Evolutionary conservation across 1,140 invertebrate species (phyloP).

Genomic region (Aphaenogaster ashmeadi): DNA sequence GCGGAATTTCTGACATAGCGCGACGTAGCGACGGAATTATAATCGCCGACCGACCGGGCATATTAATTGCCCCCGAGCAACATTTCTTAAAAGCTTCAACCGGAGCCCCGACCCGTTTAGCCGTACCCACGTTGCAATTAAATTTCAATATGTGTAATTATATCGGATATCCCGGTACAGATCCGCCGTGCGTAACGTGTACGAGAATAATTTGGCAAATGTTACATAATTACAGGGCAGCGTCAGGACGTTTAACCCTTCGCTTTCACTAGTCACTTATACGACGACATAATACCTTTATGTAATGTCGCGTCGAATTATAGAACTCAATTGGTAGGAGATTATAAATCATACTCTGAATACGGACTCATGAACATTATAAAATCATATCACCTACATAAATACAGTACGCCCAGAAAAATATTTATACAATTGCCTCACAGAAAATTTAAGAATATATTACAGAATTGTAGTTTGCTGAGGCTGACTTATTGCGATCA

Average conservation of each 20-base stretch:
- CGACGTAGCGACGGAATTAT: constrained; percentile 43
- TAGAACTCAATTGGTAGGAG: neutral
- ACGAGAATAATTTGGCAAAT: constrained; percentile 52
- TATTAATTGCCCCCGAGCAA: constrained; percentile 51
- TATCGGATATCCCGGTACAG: neutral
- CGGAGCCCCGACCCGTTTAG: neutral
- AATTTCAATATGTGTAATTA: constrained; percentile 58
- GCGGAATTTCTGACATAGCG: constrained; percentile 41
- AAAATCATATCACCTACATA: neutral
- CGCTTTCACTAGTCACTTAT: constrained; percentile 21
- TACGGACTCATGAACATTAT: neutral
- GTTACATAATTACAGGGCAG: constrained; percentile 42
- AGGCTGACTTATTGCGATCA: neutral
- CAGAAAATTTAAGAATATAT: neutral
- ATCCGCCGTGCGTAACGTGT: constrained; percentile 3
- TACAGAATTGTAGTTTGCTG: neutral
- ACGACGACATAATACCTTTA: constrained; percentile 15
- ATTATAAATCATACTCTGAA: constrained; percentile 12
- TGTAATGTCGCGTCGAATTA: constrained; percentile 31
- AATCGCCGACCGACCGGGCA: constrained; percentile 32
- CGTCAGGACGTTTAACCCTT: constrained; percentile 2
- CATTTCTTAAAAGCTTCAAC: constrained; percentile 30
- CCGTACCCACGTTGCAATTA: constrained; percentile 50
- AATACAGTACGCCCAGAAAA: neutral
- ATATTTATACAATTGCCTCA: neutral